Evolutionary conservation across 30 jellyfish, hydroid and myxozoan genomes (phyloP), one percentile per base, ranked within the genome.

Genomic region (Cassiopea xamachana): DNA sequence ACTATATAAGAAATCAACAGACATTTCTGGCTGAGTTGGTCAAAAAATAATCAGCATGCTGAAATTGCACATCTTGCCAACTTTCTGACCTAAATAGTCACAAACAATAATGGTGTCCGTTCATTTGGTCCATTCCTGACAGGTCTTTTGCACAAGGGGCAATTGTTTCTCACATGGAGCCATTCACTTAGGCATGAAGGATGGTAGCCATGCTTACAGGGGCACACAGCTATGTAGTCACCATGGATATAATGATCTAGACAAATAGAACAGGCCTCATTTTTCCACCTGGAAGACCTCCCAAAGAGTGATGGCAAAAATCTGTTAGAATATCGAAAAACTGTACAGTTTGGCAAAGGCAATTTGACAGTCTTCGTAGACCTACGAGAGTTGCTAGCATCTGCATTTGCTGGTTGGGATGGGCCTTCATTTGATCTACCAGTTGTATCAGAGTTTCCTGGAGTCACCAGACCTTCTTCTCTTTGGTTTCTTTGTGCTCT

Each of bases 201-300:
- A 68, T 87, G 94, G 46, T 87, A 77, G 1, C 84, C 89, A 87
- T 87, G 94, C 17, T 87, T 87, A 74, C 94, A 87, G 1, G 94
- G 94, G 27, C 89, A 76, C 6, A 87, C 60, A 19, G 80, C 89
- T 43, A 87, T 2, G 44, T 50, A 17, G 13, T 76, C 85, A 2
- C 85, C 89, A 17, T 76, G 59, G 15, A 7, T 14, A 61, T 59
- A 87, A 27, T 69, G 50, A 6, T 87, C 94, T 17, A 87, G 15
- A 89, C 94, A 87, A 5, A 87, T 76, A 3, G 94, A 85, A 46
- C 94, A 87, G 39, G 77, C 70, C 9, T 78, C 94, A 69, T 87
- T 77, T 46, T 77, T 77, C 46, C 94, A 87, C 77, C 73, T 77
- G 18, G 50, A 19, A 4, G 94, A 77, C 55, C 88, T 79, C 46